phyloP scores from a whole-genome alignment of 2,113 vertebrate species.

The Trematocara zebra region DNA sequence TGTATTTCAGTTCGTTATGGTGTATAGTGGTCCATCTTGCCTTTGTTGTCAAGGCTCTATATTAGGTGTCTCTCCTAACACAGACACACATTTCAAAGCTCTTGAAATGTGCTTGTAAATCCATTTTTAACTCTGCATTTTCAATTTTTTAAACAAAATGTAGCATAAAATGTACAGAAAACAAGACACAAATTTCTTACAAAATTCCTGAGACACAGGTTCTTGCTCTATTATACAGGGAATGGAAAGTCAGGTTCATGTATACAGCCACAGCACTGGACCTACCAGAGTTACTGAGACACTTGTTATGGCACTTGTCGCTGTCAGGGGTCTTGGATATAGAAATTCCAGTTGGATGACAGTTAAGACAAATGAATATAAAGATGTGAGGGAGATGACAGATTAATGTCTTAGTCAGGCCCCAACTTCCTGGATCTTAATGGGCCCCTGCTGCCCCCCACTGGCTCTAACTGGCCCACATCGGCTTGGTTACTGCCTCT shows the following conservation, averaged over 20 bases:
- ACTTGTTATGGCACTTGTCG: not conserved
- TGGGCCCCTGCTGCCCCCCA: not conserved
- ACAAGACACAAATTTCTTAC: not conserved
- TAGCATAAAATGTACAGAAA: not conserved
- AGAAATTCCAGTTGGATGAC: conserved; percentile 9
- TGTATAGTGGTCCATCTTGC: not conserved
- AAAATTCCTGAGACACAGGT: not conserved
- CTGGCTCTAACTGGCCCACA: not conserved
- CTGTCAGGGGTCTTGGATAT: conserved; percentile 2
- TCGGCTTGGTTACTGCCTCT: not conserved
- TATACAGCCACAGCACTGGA: not conserved
- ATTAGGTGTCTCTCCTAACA: not conserved
- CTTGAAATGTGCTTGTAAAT: not conserved
- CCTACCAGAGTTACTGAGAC: not conserved
- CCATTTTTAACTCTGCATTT: not conserved
- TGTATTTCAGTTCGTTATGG: not conserved
- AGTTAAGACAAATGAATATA: conserved; percentile 3
- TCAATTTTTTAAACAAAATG: not conserved
- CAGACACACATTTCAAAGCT: not conserved
- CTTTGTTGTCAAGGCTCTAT: not conserved
- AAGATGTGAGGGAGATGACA: conserved; percentile 21
- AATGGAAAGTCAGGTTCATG: not conserved
- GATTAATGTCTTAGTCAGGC: conserved; percentile 30
- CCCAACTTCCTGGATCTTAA: not conserved
- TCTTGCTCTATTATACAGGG: not conserved